Conservation (phyloP, 2,888 invertebrate genomes). For the Helicoverpa assulta region DNA sequence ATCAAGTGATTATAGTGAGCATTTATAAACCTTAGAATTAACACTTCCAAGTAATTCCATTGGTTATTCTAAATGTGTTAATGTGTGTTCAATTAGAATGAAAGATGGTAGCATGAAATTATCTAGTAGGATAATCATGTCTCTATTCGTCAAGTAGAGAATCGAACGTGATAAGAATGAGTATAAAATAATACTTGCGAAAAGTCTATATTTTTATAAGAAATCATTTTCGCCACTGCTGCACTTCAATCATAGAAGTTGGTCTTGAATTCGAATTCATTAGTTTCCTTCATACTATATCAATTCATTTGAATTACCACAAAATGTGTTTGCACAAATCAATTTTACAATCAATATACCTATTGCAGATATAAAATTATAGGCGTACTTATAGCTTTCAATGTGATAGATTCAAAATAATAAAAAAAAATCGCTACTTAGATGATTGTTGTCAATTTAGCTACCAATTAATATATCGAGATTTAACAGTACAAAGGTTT, state of each 20-base stretch:
- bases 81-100: conserved; percentile 1
- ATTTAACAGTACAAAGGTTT: conserved; percentile 56
- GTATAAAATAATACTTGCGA: conserved; percentile 38
- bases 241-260: conserved; percentile 9
- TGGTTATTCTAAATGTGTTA: conserved; percentile 11
- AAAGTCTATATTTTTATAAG: conserved; percentile 52
- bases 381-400: conserved; percentile 48
- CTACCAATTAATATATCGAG: conserved; percentile 31
- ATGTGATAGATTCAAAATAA: conserved; percentile 50
- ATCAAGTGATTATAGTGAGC: conserved; percentile 8
- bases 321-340: conserved; percentile 9
- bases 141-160: conserved; percentile 11
- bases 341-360: conserved; percentile 3
- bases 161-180: conserved; percentile 22
- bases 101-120: conserved; percentile 16
- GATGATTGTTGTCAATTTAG: conserved; percentile 44
- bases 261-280: neutral
- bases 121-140: conserved; percentile 6
- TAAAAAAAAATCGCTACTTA: conserved; percentile 19
- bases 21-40: conserved; percentile 33
- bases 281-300: neutral
- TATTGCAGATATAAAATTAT: conserved; percentile 12
- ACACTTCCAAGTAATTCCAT: conserved; percentile 46
- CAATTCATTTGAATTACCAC: neutral
- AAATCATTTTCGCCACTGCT: conserved; percentile 25